phyloP scores from a whole-genome alignment of 2,797 vertebrate genomes.

The Nasua narica region DNA sequence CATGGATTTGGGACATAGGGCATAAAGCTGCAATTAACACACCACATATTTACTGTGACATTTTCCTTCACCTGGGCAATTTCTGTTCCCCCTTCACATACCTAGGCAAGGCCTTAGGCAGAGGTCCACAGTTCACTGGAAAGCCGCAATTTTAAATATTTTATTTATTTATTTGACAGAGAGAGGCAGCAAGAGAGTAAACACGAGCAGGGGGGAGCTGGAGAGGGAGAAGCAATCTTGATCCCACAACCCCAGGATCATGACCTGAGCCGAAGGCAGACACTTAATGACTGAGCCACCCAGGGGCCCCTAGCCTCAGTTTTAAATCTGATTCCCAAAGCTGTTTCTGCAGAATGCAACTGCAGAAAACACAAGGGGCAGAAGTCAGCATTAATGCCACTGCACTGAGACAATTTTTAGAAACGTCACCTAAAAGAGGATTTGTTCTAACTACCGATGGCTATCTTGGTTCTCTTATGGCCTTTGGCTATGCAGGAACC shows the following conservation, averaged over 20 bases:
- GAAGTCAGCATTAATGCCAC: not conserved
- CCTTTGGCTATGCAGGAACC: not conserved
- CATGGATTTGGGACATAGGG: not conserved
- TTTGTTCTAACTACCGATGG: not conserved
- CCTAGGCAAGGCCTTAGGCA: not conserved
- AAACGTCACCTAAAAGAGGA: not conserved
- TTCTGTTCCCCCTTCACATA: not conserved
- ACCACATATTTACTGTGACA: not conserved
- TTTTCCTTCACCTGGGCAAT: not conserved
- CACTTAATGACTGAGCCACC: too few relatives aligned
- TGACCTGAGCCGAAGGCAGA: too few relatives aligned
- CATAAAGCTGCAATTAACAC: constrained; percentile 28
- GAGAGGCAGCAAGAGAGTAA: too few relatives aligned
- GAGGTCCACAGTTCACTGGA: not conserved
- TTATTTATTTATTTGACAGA: too few relatives aligned
- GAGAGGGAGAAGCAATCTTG: too few relatives aligned
- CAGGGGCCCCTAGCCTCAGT: not conserved
- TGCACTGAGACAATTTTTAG: not conserved
- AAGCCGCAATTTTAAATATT: not conserved
- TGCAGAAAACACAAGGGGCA: not conserved
- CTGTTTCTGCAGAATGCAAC: not conserved
- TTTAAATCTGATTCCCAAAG: not conserved
- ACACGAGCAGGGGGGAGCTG: too few relatives aligned
- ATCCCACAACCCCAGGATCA: too few relatives aligned
- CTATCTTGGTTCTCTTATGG: not conserved